Percentiles rank a stretch among this genome's conserved stretches.
Conservation (phyloP, 2,888 invertebrate species). For the Agrotis ipsilon region DNA sequence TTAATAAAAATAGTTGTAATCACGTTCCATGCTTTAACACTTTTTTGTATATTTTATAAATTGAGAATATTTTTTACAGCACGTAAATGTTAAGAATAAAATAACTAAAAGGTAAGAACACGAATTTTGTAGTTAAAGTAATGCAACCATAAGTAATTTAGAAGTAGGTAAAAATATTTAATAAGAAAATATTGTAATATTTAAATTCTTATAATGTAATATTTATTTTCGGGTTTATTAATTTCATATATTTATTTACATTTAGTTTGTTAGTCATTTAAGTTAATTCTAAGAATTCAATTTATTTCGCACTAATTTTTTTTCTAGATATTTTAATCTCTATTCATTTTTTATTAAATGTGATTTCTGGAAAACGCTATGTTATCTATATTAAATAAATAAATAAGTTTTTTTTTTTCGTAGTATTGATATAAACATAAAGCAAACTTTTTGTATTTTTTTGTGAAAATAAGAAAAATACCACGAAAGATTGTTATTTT, state of each 20-base stretch:
- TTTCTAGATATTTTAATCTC: neutral
- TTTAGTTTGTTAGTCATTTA: neutral
- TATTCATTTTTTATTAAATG: neutral
- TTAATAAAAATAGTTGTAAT: neutral
- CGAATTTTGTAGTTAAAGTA: constrained; percentile 55
- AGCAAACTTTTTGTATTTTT: too few relatives aligned
- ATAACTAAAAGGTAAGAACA: constrained; percentile 37
- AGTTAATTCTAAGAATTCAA: neutral
- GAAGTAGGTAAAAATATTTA: neutral
- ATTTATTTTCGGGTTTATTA: too few relatives aligned
- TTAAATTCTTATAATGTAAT: neutral
- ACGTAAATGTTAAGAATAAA: constrained; percentile 30
- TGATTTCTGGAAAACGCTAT: neutral
- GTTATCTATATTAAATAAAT: constrained; percentile 15
- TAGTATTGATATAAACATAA: too few relatives aligned
- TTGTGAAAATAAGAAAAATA: too few relatives aligned
- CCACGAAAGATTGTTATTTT: too few relatives aligned
- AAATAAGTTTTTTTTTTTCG: neutral
- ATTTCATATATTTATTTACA: too few relatives aligned
- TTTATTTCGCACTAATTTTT: neutral
- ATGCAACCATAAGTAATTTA: constrained; percentile 23
- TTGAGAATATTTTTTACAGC: constrained; percentile 45
- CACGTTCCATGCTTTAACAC: constrained; percentile 8
- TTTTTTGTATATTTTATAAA: constrained; percentile 2
- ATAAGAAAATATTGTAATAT: neutral